Conservation (phyloP, 2,888 invertebrate species). For the Sinohyriopsis cumingii region DNA sequence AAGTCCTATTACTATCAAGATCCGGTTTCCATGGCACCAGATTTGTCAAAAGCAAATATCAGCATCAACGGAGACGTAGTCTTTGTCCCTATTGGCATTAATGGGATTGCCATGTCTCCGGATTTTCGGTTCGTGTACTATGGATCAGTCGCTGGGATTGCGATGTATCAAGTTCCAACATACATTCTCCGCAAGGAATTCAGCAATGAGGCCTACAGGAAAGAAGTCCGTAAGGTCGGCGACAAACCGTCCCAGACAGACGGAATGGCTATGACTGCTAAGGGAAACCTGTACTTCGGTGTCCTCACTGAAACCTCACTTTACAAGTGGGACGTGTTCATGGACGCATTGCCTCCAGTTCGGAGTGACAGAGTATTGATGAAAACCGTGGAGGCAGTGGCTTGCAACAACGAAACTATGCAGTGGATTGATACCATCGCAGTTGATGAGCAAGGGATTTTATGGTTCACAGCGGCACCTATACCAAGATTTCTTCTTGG, state of each 20-base stretch:
- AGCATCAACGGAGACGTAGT: constrained; percentile 31
- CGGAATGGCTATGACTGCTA: constrained; percentile 37
- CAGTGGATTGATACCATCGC: constrained; percentile 45
- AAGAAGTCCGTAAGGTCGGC: constrained; percentile 32
- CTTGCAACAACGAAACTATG: constrained; percentile 35
- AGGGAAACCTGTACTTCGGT: constrained; percentile 35
- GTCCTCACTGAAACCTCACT: constrained; percentile 31
- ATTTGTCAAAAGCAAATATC: constrained; percentile 23
- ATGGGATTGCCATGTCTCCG: constrained; percentile 49
- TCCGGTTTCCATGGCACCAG: constrained; percentile 28
- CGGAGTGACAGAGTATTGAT: constrained; percentile 9
- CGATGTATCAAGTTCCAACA: constrained; percentile 42
- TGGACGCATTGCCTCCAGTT: constrained; percentile 8
- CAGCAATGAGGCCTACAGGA: constrained; percentile 21
- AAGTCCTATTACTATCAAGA: constrained; percentile 34
- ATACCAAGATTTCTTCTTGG: constrained; percentile 32
- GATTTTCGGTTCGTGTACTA: constrained; percentile 47
- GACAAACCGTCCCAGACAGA: constrained; percentile 32
- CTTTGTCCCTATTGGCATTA: constrained; percentile 28
- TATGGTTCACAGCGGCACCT: constrained; percentile 47
- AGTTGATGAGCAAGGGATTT: constrained; percentile 36
- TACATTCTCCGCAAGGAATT: constrained; percentile 22
- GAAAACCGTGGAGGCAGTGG: constrained; percentile 10
- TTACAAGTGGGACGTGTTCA: constrained; percentile 34
- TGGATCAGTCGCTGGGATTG: constrained; percentile 39